Conservation (phyloP, 2,113 vertebrate genomes). For the Dromaius novaehollandiae region DNA sequence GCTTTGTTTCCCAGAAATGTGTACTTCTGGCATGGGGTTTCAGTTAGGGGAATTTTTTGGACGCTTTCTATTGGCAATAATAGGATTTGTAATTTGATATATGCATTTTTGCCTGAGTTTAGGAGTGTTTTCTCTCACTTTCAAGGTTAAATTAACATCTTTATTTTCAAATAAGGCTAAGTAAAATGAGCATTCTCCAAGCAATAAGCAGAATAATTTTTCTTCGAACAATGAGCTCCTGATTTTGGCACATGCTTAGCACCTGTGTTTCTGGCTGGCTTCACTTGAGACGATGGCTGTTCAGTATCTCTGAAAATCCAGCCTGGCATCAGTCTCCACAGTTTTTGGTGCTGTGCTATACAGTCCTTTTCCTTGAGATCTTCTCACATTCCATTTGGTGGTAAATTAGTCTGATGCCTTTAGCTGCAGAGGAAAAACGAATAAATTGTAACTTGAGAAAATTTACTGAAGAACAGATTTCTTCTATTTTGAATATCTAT, state of each 20-base stretch:
- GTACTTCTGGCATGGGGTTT: constrained; percentile 46
- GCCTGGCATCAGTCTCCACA: neutral
- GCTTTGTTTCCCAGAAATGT: constrained; percentile 72
- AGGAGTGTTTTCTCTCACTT: neutral
- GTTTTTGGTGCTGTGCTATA: neutral
- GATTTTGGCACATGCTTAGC: neutral
- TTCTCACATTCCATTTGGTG: neutral
- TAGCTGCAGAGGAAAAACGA: neutral
- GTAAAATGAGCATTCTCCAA: neutral
- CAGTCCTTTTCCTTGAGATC: neutral
- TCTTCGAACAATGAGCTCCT: neutral
- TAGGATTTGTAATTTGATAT: constrained; percentile 38
- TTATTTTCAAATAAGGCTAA: neutral
- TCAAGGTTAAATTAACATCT: neutral
- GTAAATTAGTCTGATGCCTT: neutral
- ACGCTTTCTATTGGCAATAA: constrained; percentile 37
- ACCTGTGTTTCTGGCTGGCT: neutral
- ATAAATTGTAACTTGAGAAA: neutral
- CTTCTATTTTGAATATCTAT: neutral
- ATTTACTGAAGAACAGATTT: neutral
- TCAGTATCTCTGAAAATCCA: neutral
- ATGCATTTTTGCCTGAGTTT: constrained; percentile 12
- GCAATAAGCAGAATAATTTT: neutral
- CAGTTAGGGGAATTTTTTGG: constrained; percentile 57
- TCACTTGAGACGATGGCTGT: neutral